Conservation (phyloP, 2,113 vertebrate species). For the Hydrolagus affinis region DNA sequence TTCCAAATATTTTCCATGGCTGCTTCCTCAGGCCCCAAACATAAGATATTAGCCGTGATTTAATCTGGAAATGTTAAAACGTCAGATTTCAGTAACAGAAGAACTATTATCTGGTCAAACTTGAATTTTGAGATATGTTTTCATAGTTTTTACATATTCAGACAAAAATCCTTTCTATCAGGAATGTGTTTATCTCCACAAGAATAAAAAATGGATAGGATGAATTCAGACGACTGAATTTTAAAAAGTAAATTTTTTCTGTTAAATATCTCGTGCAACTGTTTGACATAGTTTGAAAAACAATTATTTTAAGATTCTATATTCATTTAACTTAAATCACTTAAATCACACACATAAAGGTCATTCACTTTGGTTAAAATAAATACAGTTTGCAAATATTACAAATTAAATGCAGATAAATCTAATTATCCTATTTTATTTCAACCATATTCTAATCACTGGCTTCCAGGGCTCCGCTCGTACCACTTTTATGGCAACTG, state of each 20-base stretch:
- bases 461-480: no score
- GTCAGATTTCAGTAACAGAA: slow-evolving; percentile 44
- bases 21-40: slow-evolving; percentile 73
- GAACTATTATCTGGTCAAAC: not conserved
- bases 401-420: no score
- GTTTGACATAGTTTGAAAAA: no score
- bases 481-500: no score
- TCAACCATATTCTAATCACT: no score
- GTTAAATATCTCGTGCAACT: slow-evolving; percentile 35
- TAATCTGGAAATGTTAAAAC: slow-evolving; percentile 75
- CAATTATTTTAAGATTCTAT: not conserved
- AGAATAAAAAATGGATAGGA: not conserved
- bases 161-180: not conserved
- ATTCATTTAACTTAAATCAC: no score
- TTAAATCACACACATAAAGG: no score
- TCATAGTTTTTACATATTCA: not conserved
- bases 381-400: no score
- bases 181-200: not conserved
- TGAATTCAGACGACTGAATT: no score
- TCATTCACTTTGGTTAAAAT: no score
- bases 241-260: no score
- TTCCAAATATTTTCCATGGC: slow-evolving; percentile 72
- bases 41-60: slow-evolving; percentile 72
- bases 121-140: not conserved
- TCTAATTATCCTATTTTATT: no score